Evolutionary conservation across 1,140 invertebrate species (phyloP), one percentile per base, ranked within the genome.

Genomic region (Diachasmimorpha longicaudata): DNA sequence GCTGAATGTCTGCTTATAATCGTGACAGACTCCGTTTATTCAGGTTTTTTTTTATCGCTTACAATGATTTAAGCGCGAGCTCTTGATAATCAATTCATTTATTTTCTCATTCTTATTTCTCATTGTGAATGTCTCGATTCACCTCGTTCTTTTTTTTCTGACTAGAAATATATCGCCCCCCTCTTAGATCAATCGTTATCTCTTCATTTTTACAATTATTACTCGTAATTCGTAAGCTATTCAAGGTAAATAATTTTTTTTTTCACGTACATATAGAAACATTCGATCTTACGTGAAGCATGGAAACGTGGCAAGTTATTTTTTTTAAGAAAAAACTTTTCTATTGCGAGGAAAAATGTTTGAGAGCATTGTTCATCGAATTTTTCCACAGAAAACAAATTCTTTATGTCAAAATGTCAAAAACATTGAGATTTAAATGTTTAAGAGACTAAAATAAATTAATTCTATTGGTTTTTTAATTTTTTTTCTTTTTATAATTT

Each of bases 251-350:
- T 79, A 81, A 80, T 81, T 55, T 55, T 55, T 55, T n/a, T 55
- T 79, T 82, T 81, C 80, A 82, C 79, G 76, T 84, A 85, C 78
- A 84, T 84, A 72, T 78, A 81, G 81, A 84, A 85, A 85, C 83
- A 84, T 82, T 84, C 82, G 81, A 75, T 85, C 80, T 81, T 81
- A 80, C 79, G 74, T 74, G 73, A 80, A 82, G 81, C 77, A 72
- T 78, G 76, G 78, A 80, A 77, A 81, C 80, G 70, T 39, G 55
- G 36, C 39, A 42, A 46, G 0, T 71, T 76, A 37, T 72, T 36
- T 16, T 0, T 63, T 19, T 36, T 44, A 36, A 14, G 19, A 55
- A 21, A 16, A n/a, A 55, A n/a, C 2, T 8, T 16, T 37, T 68
- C 14, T n/a, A 6, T 31, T 66, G 23, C 19, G 9, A 23, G 23